A percentile compares a stretch with the other conserved stretches of the same genome.
Conservation (phyloP, 2,888 invertebrate species). For the Galeruca laticollis region DNA sequence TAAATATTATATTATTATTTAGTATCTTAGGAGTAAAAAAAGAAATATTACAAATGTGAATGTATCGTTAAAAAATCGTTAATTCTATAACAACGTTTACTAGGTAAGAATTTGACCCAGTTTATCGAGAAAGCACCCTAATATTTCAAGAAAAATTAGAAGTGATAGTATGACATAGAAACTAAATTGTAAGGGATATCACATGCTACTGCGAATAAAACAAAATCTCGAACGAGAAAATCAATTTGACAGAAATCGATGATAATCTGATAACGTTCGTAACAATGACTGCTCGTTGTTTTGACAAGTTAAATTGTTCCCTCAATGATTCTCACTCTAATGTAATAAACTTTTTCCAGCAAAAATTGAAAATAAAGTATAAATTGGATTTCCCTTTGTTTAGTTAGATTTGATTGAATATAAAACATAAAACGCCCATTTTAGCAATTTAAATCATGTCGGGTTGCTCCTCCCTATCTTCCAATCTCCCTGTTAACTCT, state of each 20-base stretch:
- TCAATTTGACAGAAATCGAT: constrained; percentile 62
- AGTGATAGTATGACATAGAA: constrained; percentile 20
- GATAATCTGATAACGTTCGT: constrained; percentile 61
- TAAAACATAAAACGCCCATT: constrained; percentile 66
- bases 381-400: constrained; percentile 61
- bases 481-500: constrained; percentile 43
- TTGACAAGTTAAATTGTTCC: constrained; percentile 57
- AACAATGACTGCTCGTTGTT: constrained; percentile 58
- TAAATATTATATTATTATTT: too few species aligned
- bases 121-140: constrained; percentile 12
- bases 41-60: too few species aligned
- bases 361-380: constrained; percentile 59
- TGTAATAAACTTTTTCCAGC: constrained; percentile 59
- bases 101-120: constrained; percentile 18
- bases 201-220: constrained; percentile 43
- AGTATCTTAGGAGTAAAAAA: too few species aligned
- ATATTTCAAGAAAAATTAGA: constrained; percentile 27
- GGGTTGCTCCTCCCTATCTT: constrained; percentile 58
- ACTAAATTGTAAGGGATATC: constrained; percentile 39
- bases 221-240: constrained; percentile 45
- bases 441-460: constrained; percentile 67
- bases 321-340: constrained; percentile 57
- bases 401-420: constrained; percentile 63
- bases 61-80: background rate
- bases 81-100: background rate